Percentiles rank a stretch among this genome's conserved stretches.
phyloP scores from a whole-genome alignment of 2,888 invertebrate genomes.

The Limnephilus auricula region DNA sequence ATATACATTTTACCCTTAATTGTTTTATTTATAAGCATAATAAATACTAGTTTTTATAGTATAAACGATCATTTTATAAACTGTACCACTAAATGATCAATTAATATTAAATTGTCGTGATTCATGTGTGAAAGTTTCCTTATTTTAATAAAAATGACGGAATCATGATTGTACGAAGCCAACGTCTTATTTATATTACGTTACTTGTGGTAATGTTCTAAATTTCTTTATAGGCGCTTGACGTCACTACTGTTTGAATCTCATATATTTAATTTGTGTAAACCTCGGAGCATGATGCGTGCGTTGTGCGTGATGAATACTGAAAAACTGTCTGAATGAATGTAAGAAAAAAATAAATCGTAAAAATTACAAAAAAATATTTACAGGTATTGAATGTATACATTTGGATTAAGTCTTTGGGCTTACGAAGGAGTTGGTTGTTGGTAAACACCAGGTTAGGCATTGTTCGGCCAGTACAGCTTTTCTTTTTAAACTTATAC shows the following conservation, averaged over 20 bases:
- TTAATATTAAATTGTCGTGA: conserved; percentile 56
- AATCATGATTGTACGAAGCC: conserved; percentile 10
- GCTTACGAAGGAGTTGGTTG: background rate
- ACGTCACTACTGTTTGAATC: conserved; percentile 28
- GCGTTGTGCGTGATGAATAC: background rate
- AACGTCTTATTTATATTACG: conserved; percentile 7
- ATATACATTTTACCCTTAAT: conserved; percentile 60
- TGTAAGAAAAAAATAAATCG: conserved; percentile 10
- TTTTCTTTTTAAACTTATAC: conserved; percentile 47
- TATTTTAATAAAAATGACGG: conserved; percentile 8
- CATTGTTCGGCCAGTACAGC: conserved; percentile 31
- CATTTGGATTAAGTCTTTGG: background rate
- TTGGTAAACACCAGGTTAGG: conserved; percentile 22
- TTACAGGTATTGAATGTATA: conserved; percentile 2
- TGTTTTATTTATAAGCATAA: conserved; percentile 56
- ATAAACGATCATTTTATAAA: conserved; percentile 53
- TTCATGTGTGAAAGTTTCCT: conserved; percentile 60
- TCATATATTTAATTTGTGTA: conserved; percentile 19
- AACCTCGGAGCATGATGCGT: background rate
- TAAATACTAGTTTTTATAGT: conserved; percentile 48
- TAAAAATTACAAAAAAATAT: conserved; percentile 16
- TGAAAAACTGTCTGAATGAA: background rate
- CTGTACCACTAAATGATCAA: conserved; percentile 41
- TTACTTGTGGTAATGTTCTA: background rate
- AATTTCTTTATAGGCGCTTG: conserved; percentile 45